Conservation (phyloP, 2,797 vertebrate species). For the Brachymystax lenok region DNA sequence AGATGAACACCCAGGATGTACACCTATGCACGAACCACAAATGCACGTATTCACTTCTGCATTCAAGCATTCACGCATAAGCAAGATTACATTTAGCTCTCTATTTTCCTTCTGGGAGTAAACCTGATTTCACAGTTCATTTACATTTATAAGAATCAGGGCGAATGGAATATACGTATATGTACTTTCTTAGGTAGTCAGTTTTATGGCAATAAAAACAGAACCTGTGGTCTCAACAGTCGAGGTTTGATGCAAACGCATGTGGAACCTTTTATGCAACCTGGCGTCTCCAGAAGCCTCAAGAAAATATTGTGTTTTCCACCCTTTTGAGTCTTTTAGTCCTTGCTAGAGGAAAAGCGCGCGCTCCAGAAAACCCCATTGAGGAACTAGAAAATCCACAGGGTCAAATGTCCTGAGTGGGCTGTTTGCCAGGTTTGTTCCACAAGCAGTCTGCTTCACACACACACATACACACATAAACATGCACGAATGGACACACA, state of each 20-base stretch:
- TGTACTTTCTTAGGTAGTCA: conserved; percentile 64
- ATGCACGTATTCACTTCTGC: conserved; percentile 3
- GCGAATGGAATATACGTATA: conserved; percentile 89
- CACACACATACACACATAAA: conserved; percentile 59
- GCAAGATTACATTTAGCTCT: conserved; percentile 57
- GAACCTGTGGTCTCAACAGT: conserved; percentile 88
- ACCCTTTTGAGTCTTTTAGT: conserved; percentile 87
- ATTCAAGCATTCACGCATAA: conserved; percentile 26
- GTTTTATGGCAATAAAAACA: conserved; percentile 94
- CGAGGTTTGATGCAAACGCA: conserved; percentile 88
- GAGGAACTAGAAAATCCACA: conserved; percentile 71
- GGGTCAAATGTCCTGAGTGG: conserved; percentile 80
- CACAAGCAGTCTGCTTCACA: conserved; percentile 49
- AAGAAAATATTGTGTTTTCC: conserved; percentile 99
- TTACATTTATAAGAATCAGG: conserved; percentile 88
- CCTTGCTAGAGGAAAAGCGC: conserved; percentile 81
- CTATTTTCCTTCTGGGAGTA: conserved; percentile 75
- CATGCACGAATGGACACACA: conserved; percentile 40
- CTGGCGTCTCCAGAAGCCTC: conserved; percentile 91
- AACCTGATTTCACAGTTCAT: conserved; percentile 83
- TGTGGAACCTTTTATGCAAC: conserved; percentile 98
- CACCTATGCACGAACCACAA: background rate
- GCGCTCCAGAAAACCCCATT: conserved; percentile 78
- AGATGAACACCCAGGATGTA: background rate
- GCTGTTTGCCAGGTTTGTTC: conserved; percentile 73